Evolutionary conservation across 2,888 invertebrate species (phyloP).

Genomic region (Chloroclystis v-ata): DNA sequence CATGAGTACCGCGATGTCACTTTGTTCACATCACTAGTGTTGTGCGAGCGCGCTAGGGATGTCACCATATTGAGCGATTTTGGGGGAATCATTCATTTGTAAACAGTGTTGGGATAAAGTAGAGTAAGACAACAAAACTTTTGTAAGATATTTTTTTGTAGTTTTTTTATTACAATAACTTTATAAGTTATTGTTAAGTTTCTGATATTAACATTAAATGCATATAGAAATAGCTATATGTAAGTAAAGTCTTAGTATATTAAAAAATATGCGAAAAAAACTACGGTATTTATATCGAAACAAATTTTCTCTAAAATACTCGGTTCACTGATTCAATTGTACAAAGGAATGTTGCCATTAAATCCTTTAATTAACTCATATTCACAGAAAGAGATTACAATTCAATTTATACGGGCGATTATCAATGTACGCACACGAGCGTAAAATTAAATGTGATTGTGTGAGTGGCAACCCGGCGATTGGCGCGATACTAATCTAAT

Average conservation of each 20-base stretch:
- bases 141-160: too few relatives aligned
- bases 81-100: too few relatives aligned
- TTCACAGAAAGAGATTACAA: conserved; percentile 34
- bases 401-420: conserved; percentile 51
- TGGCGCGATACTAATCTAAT: conserved; percentile 13
- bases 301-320: not conserved
- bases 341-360: conserved; percentile 7
- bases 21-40: conserved; percentile 40
- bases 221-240: too few relatives aligned
- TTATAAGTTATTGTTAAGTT: too few relatives aligned
- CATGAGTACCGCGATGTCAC: conserved; percentile 37
- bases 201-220: too few relatives aligned
- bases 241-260: too few relatives aligned
- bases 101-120: too few relatives aligned
- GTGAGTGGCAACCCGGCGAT: conserved; percentile 45
- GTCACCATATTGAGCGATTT: not conserved
- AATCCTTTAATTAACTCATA: conserved; percentile 43
- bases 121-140: too few relatives aligned
- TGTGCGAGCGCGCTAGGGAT: conserved; percentile 11
- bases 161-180: too few relatives aligned
- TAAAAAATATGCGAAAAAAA: too few relatives aligned
- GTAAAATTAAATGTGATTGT: conserved; percentile 70
- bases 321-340: not conserved
- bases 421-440: conserved; percentile 63
- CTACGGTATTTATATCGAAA: too few relatives aligned